A percentile compares a stretch with the other conserved stretches of the same genome.
Conservation (phyloP, 1,140 invertebrate species). For the Scaptomyza pallida region DNA sequence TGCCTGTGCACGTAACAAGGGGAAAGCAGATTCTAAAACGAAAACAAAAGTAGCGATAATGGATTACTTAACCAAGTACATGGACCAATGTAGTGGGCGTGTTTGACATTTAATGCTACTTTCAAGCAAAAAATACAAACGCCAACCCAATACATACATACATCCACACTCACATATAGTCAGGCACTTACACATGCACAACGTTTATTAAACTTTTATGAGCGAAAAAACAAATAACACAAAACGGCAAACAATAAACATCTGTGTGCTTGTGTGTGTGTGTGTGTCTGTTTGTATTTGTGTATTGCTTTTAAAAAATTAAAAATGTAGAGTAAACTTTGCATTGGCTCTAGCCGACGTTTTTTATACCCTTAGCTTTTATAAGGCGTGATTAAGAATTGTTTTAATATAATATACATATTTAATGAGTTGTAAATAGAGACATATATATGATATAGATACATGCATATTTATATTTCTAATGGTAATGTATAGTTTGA, state of each 20-base stretch:
- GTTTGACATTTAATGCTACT: constrained; percentile 33
- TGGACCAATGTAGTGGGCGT: constrained; percentile 6
- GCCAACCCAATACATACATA: constrained; percentile 5
- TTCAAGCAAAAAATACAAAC: not conserved
- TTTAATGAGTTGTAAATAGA: too few species aligned
- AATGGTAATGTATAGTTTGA: too few species aligned
- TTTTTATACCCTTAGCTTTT: constrained; percentile 18
- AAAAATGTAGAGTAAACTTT: constrained; percentile 41
- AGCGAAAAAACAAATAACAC: constrained; percentile 64
- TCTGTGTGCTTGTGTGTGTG: constrained; percentile 4
- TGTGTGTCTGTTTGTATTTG: constrained; percentile 3
- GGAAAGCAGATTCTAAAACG: too few species aligned
- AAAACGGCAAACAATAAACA: constrained; percentile 17
- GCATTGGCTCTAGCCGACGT: not conserved
- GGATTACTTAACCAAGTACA: too few species aligned
- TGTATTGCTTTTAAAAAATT: constrained; percentile 70
- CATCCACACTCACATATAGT: not conserved
- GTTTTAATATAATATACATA: not conserved
- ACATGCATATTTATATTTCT: too few species aligned
- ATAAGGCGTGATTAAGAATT: not conserved
- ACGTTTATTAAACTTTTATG: constrained; percentile 72
- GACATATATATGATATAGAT: too few species aligned
- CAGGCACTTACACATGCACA: constrained; percentile 26
- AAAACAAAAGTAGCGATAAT: too few species aligned
- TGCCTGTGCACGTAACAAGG: too few species aligned